These are phyloP conservation scores for Lacanobia wlatinum DNA, from an alignment of 2,888 invertebrate genomes.

Conservation along the genomic window DNA sequence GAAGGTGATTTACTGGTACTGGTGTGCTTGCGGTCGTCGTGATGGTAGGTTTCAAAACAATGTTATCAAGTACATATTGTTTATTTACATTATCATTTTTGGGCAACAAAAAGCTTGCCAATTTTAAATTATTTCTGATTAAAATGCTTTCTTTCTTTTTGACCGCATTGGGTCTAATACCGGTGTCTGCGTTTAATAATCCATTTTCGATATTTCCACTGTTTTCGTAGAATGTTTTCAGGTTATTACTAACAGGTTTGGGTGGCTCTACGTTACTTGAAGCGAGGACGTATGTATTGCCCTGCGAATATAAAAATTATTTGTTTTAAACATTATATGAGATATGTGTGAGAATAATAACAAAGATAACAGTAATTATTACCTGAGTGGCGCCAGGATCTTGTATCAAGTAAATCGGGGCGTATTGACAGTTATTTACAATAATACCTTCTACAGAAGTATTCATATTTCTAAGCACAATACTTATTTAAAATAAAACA, in stretches of 20 bases:
- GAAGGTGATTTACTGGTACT: slow-evolving; percentile 60
- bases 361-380: slow-evolving; percentile 68
- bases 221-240: slow-evolving; percentile 88
- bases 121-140: slow-evolving; percentile 84
- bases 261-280: slow-evolving; percentile 74
- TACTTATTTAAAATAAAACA: slow-evolving; percentile 69
- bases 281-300: slow-evolving; percentile 80
- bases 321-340: slow-evolving; percentile 34
- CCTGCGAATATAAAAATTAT: slow-evolving; percentile 75
- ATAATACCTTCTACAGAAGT: slow-evolving; percentile 81
- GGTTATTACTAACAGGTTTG: slow-evolving; percentile 84
- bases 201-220: slow-evolving; percentile 86
- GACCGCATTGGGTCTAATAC: slow-evolving; percentile 74
- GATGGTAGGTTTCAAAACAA: slow-evolving; percentile 78
- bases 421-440: slow-evolving; percentile 86
- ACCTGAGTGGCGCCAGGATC: slow-evolving; percentile 86
- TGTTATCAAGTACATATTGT: slow-evolving; percentile 74
- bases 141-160: slow-evolving; percentile 77
- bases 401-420: slow-evolving; percentile 86
- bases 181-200: slow-evolving; percentile 71
- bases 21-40: slow-evolving; percentile 64
- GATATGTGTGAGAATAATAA: slow-evolving; percentile 54
- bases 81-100: slow-evolving; percentile 78
- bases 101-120: slow-evolving; percentile 84
- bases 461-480: slow-evolving; percentile 78